Evolutionary conservation across 2,888 invertebrate genomes (phyloP), one percentile per base, ranked within the genome.

Genomic region (Keiferia lycopersicella): DNA sequence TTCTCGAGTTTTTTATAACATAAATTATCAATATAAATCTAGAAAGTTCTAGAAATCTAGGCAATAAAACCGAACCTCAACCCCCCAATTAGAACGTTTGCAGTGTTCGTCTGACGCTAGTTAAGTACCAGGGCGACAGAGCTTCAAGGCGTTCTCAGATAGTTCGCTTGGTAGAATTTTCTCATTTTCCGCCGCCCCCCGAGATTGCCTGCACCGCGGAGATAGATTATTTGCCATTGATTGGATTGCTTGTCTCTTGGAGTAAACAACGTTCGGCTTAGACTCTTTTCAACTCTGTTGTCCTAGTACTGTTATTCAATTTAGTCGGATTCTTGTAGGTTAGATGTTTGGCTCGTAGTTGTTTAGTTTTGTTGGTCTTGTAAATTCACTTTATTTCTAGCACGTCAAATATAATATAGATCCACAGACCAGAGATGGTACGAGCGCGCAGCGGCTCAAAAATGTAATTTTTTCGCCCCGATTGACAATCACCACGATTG

Each of bases 141-240:
- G 71, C 66, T 65, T 65, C 69, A 67, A 74, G 73, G 71, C 22
- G 72, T 71, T 68, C 66, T 70, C 68, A 63, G 62, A 66, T 66
- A 64, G 66, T 76, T 76, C 72, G 73, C 73, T 74, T 67, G 64
- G 72, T 75, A 73, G 72, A 72, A 79, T 80, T 82, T 81, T 82
- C 82, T 81, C 80, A 82, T 82, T 82, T 81, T 75, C 76, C 75
- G 70, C 63, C 74, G 75, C 76, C 77, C 77, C 77, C 60, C 66
- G 82, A 81, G 83, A 84, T 80, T 80, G 82, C 79, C 69, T 80
- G 82, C 81, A 84, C 71, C 77, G 70, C 80, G 79, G 82, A 84
- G 85, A 86, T 83, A 83, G 83, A 84, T 83, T 83, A 83, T 83
- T 83, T 83, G 80, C 77, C 81, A 83, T 86, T 80, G 83, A 85